Percentiles rank a stretch among this genome's conserved stretches.
phyloP scores from a whole-genome alignment of 35 echinoderm and acorn worm genomes.

The Heliocidaris tuberculata region DNA sequence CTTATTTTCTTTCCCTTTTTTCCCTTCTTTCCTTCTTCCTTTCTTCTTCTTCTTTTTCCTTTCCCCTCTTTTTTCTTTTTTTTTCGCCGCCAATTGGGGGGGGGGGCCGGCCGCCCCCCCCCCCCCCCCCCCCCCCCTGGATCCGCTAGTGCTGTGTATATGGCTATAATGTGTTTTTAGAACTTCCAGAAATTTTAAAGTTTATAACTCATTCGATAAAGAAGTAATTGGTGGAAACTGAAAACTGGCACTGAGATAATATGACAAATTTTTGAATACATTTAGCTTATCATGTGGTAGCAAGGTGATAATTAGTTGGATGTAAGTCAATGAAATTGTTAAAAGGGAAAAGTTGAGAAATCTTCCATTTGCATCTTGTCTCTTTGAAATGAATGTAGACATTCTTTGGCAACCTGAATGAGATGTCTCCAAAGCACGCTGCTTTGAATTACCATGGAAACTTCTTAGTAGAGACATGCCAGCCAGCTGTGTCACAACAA shows the following conservation, averaged over 20 bases:
- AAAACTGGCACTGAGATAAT: too few species aligned
- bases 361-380: not conserved
- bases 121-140: too few species aligned
- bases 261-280: too few species aligned
- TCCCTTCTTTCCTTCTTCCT: too few species aligned
- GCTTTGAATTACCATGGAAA: slow-evolving; percentile 76
- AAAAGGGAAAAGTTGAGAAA: not conserved
- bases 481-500: slow-evolving; percentile 60
- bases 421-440: slow-evolving; percentile 54
- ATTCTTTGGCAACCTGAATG: slow-evolving; percentile 55
- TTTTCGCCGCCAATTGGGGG: too few species aligned
- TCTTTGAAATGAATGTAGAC: not conserved
- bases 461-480: slow-evolving; percentile 80
- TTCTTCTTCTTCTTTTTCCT: too few species aligned
- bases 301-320: not conserved
- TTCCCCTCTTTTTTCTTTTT: too few species aligned
- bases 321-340: not conserved
- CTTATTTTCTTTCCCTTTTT: too few species aligned
- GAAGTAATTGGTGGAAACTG: not conserved
- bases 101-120: too few species aligned
- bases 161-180: not conserved
- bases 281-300: too few species aligned
- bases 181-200: not conserved
- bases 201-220: not conserved
- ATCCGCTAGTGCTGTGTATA: not conserved